A percentile compares a stretch with the other conserved stretches of the same genome.
Conservation (phyloP, 2,797 vertebrate species). For the Xenops minutus region DNA sequence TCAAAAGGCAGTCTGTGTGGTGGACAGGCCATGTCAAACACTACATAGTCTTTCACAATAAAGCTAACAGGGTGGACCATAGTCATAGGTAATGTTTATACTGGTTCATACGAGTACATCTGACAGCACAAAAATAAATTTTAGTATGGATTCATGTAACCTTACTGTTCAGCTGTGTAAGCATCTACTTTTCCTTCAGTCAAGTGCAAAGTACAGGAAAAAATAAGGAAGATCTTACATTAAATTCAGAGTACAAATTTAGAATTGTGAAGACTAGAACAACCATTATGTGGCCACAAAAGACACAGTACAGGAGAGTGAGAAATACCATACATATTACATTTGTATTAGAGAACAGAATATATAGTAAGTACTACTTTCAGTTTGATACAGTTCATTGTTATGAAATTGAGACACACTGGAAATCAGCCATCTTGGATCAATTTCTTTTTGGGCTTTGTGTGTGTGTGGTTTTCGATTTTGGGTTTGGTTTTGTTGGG, state of each 20-base stretch:
- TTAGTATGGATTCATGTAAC: background rate
- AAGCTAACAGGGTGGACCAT: background rate
- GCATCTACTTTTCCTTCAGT: background rate
- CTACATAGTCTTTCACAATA: background rate
- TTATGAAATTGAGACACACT: background rate
- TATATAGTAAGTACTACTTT: background rate
- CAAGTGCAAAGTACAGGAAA: background rate
- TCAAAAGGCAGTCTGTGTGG: background rate
- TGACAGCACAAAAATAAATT: background rate
- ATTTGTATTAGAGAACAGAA: background rate
- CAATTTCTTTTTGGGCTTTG: background rate
- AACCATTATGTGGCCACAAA: background rate
- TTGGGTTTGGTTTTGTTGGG: background rate
- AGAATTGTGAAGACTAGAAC: background rate
- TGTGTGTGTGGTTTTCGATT: background rate
- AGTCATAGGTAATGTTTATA: background rate
- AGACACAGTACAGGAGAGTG: background rate
- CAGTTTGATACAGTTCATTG: background rate
- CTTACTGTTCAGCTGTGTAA: background rate
- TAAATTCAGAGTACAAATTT: background rate
- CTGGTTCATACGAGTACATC: background rate
- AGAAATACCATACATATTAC: background rate
- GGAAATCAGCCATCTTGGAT: background rate
- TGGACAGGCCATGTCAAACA: background rate
- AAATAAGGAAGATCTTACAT: background rate